Base-by-base conservation (phyloP, 2,888 invertebrate species). In the Tryphoninae sp. region DNA sequence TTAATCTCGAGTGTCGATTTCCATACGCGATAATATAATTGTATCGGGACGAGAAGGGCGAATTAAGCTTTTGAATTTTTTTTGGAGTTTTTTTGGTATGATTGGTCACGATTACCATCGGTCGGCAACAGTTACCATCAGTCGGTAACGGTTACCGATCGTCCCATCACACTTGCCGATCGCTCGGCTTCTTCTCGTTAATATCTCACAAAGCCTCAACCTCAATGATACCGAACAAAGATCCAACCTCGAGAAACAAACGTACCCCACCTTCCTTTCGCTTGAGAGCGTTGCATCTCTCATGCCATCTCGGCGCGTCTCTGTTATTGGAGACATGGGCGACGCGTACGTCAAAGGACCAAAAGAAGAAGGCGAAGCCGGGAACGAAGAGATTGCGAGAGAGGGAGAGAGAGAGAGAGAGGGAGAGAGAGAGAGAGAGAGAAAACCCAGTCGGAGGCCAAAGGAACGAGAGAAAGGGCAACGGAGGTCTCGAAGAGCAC, bases 401-500 rank as follows among this genome's bases (percentile, higher is more conserved):
- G 53, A 72, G 58, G 61, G 67, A 69, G 11, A 72, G 40, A 64
- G 62, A 11, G 45, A 9, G n/a, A 13, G 16, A 40, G 58, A 51
- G n/a, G n/a, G n/a, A n/a, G n/a, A n/a, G 11, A 72, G 40, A 64
- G 62, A 11, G 45, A 9, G n/a, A 13, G 16, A 40, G 58, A 51
- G n/a, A 11, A 16, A 40, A 40, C 55, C n/a, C 62, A 76, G 62
- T 40, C 33, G n/a, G 19, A 53, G 40, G 58, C 65, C 26, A 40
- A 53, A 64, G 74, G 59, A 80, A 67, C 53, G 77, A 80, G 51
- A 59, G 65, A 65, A 76, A 80, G 67, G 80, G 61, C 55, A 53
- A 55, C 65, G 77, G 76, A 64, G 76, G 49, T 75, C 75, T 82
- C 62, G 62, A 64, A 68, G 67, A 73, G 64, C 76, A 67, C 49